Percentiles rank a stretch among this genome's conserved stretches.
phyloP scores from a whole-genome alignment of 2,113 vertebrate genomes.

The Amphiprion ocellaris region DNA sequence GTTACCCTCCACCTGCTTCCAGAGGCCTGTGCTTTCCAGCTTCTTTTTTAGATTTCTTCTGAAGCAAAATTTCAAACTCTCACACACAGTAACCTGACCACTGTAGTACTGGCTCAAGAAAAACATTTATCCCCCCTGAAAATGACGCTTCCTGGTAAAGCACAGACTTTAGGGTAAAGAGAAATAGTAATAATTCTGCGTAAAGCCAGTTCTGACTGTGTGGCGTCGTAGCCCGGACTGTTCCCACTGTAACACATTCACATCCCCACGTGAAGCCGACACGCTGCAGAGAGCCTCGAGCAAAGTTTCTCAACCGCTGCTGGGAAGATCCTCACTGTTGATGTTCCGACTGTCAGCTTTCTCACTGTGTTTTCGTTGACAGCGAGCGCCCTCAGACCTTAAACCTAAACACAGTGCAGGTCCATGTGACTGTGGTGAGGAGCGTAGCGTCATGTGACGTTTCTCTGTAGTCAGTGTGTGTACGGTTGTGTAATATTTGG shows the following conservation, averaged over 20 bases:
- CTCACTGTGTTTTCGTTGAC: constrained; percentile 23
- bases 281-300: background rate
- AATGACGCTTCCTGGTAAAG: constrained; percentile 17
- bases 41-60: background rate
- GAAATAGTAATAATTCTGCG: background rate
- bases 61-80: background rate
- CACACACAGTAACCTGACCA: no score
- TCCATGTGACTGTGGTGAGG: constrained; percentile 5
- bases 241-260: constrained; percentile 32
- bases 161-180: background rate
- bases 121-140: constrained; percentile 14
- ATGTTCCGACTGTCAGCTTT: background rate
- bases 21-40: background rate
- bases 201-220: constrained; percentile 4
- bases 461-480: background rate
- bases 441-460: constrained; percentile 21
- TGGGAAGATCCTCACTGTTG: constrained; percentile 28
- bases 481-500: constrained; percentile 30
- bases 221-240: background rate
- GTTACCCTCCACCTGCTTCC: no score
- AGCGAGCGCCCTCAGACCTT: background rate
- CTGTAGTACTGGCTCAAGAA: background rate
- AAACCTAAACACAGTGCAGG: constrained; percentile 11
- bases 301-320: constrained; percentile 36
- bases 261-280: constrained; percentile 9